Conservation (phyloP, 2,888 invertebrate genomes). For the Drosophila parthenogenetica region DNA sequence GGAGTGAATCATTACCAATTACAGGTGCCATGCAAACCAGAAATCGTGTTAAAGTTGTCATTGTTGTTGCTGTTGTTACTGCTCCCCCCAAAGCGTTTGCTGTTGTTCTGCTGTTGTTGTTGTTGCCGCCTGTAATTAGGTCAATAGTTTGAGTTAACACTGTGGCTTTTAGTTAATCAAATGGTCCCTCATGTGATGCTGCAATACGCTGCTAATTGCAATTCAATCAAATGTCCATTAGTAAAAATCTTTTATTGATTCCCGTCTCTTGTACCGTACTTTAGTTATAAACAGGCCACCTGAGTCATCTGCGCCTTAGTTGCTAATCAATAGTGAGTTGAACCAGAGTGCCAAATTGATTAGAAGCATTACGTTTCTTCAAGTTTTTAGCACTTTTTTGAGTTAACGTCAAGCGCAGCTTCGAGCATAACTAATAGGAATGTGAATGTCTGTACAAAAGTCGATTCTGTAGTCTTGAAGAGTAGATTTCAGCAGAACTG, state of each 20-base stretch:
- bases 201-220: conserved; percentile 60
- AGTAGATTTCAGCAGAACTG: no score
- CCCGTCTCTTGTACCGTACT: neutral
- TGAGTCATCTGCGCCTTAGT: conserved; percentile 35
- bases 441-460: conserved; percentile 15
- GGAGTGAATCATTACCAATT: conserved; percentile 80
- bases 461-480: no score
- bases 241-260: conserved; percentile 22
- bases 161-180: conserved; percentile 5
- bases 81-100: no score
- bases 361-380: conserved; percentile 35
- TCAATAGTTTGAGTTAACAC: conserved; percentile 52
- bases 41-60: conserved; percentile 82
- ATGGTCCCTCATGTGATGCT: conserved; percentile 62
- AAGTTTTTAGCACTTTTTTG: conserved; percentile 62
- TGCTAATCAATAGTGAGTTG: conserved; percentile 54
- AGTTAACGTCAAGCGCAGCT: neutral
- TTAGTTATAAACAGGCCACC: conserved; percentile 7
- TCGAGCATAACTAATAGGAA: conserved; percentile 31
- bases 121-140: conserved; percentile 64
- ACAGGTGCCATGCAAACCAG: conserved; percentile 85
- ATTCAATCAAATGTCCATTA: conserved; percentile 73
- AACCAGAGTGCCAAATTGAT: conserved; percentile 40
- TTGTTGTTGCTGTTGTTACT: conserved; percentile 25
- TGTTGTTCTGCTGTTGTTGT: conserved; percentile 5